phyloP scores from a whole-genome alignment of 1,140 invertebrate species.

The Papilio helenus region DNA sequence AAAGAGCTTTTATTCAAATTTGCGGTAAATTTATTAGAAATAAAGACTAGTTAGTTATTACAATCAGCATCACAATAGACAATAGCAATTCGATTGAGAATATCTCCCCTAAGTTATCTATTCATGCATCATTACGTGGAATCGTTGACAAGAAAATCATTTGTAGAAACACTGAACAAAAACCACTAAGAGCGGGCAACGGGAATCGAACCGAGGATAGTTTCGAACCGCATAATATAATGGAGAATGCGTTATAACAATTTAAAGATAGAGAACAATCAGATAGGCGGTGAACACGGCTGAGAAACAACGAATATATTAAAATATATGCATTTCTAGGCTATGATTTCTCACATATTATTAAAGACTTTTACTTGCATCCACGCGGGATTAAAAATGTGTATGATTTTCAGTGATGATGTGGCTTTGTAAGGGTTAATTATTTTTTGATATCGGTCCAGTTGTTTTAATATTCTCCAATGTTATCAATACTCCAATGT shows the following conservation, averaged over 20 bases:
- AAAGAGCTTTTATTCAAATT: background rate
- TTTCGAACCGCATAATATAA: conserved; percentile 39
- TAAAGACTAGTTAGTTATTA: background rate
- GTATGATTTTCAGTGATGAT: too few species aligned
- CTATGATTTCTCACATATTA: background rate
- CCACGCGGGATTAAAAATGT: too few species aligned
- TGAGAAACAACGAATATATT: background rate
- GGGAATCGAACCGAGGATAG: conserved; percentile 37
- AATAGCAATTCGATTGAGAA: conserved; percentile 9
- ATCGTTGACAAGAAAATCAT: conserved; percentile 39
- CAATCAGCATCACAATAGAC: background rate
- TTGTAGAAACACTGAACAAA: conserved; percentile 40
- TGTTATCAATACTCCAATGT: too few species aligned
- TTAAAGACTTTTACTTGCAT: too few species aligned
- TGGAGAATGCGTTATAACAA: conserved; percentile 38
- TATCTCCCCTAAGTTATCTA: background rate
- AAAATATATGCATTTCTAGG: background rate
- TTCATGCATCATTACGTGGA: conserved; percentile 22
- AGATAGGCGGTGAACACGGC: conserved; percentile 6
- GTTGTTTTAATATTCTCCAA: too few species aligned
- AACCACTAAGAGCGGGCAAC: conserved; percentile 33
- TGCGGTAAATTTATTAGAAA: background rate
- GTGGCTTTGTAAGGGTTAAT: too few species aligned
- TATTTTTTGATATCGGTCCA: too few species aligned
- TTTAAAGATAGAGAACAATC: conserved; percentile 37